phyloP scores from a whole-genome alignment of 2,888 invertebrate species.

The Ophion obscuratus region DNA sequence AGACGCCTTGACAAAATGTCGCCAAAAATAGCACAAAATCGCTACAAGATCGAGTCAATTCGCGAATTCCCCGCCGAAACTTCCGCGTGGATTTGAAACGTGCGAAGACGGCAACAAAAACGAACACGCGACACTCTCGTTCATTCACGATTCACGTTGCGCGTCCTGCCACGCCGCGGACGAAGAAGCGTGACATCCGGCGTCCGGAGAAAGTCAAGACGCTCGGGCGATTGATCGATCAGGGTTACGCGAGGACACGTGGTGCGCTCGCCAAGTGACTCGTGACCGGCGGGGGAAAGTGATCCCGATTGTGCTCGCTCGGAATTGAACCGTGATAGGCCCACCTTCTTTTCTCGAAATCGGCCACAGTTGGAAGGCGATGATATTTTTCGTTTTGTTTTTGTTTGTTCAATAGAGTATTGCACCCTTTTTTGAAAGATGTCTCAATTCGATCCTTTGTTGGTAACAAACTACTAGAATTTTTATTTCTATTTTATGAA shows the following conservation, averaged over 20 bases:
- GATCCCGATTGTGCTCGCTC: conserved; percentile 17
- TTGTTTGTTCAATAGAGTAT: too few species aligned
- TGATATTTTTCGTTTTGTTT: background rate
- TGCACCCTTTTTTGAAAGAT: too few species aligned
- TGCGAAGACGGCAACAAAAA: background rate
- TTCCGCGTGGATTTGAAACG: background rate
- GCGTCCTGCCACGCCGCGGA: background rate
- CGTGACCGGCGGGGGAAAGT: conserved; percentile 63
- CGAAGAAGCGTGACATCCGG: conserved; percentile 53
- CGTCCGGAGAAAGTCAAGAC: conserved; percentile 56
- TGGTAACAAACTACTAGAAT: too few species aligned
- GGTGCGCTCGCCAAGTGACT: conserved; percentile 20
- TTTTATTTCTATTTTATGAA: too few species aligned
- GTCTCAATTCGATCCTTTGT: too few species aligned
- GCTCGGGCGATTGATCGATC: background rate
- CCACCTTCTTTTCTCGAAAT: background rate
- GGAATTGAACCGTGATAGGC: background rate
- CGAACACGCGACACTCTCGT: background rate
- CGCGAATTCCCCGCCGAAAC: background rate
- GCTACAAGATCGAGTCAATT: background rate
- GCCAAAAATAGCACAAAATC: background rate
- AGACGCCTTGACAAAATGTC: background rate
- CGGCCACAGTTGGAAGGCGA: background rate
- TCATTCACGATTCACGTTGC: conserved; percentile 44
- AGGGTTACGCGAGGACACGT: conserved; percentile 17